phyloP scores from a whole-genome alignment of 2,797 vertebrate genomes.

The Borostomias antarcticus region DNA sequence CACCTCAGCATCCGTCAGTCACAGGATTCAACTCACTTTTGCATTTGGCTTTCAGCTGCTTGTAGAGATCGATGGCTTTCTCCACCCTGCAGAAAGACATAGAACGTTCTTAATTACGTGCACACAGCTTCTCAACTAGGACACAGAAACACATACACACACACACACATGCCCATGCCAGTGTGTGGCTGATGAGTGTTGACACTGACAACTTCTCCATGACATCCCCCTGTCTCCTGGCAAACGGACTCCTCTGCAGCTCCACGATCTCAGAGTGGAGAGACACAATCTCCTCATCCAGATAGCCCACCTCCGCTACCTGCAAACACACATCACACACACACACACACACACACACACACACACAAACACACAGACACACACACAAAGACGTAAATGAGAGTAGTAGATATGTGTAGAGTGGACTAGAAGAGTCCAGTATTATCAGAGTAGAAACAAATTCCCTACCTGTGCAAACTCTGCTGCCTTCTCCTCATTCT shows the following conservation, averaged over 20 bases:
- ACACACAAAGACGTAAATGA: neutral
- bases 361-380: constrained; percentile 14
- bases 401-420: neutral
- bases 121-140: neutral
- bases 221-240: constrained; percentile 89
- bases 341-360: neutral
- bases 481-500: constrained; percentile 92
- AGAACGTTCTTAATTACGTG: neutral
- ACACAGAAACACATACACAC: neutral
- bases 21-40: constrained; percentile 81
- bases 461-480: constrained; percentile 84
- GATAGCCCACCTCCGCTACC: constrained; percentile 90
- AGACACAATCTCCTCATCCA: constrained; percentile 96
- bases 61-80: constrained; percentile 95
- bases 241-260: constrained; percentile 93
- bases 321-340: constrained; percentile 50
- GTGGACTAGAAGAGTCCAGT: neutral
- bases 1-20: neutral
- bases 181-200: neutral
- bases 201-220: constrained; percentile 92
- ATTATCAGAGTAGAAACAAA: neutral
- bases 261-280: constrained; percentile 96
- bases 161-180: neutral
- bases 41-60: constrained; percentile 91
- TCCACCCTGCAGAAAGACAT: constrained; percentile 79